phyloP scores from a whole-genome alignment of 2,888 invertebrate species.

The Ormyrus thymus region DNA sequence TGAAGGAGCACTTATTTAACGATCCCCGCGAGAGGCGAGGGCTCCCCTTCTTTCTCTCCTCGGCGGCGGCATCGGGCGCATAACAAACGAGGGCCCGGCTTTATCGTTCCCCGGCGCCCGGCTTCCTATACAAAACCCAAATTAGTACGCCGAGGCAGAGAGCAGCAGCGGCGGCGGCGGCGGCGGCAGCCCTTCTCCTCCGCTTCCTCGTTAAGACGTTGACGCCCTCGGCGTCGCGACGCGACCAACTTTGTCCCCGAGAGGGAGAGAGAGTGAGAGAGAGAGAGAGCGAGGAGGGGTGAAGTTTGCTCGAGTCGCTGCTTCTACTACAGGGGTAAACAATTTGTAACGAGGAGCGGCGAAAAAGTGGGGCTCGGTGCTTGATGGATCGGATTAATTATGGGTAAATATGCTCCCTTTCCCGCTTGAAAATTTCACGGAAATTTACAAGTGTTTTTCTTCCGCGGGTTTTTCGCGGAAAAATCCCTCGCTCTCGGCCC shows the following conservation, averaged over 20 bases:
- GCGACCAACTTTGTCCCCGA: constrained; percentile 26
- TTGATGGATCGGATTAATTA: constrained; percentile 24
- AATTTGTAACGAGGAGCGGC: no score
- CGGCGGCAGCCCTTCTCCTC: constrained; percentile 31
- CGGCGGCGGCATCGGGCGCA: neutral
- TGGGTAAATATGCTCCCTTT: neutral
- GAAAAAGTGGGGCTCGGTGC: no score
- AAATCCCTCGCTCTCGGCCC: no score
- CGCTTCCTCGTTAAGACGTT: constrained; percentile 65
- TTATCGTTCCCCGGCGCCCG: constrained; percentile 16
- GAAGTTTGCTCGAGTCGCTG: no score
- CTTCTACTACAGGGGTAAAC: no score
- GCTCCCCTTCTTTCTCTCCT: neutral
- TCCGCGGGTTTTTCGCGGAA: no score
- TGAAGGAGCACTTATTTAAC: constrained; percentile 26
- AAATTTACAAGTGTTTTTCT: no score
- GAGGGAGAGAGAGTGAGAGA: neutral
- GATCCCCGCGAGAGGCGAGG: neutral
- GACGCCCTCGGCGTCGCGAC: constrained; percentile 59
- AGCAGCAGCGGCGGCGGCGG: neutral
- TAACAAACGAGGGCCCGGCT: constrained; percentile 40
- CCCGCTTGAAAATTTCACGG: no score
- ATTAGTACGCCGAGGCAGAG: constrained; percentile 61
- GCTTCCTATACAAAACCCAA: constrained; percentile 62
- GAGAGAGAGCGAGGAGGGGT: neutral